These are phyloP conservation scores for Agrilus biguttatus DNA, from an alignment of 2,888 invertebrate species.

Conservation along the genomic window DNA sequence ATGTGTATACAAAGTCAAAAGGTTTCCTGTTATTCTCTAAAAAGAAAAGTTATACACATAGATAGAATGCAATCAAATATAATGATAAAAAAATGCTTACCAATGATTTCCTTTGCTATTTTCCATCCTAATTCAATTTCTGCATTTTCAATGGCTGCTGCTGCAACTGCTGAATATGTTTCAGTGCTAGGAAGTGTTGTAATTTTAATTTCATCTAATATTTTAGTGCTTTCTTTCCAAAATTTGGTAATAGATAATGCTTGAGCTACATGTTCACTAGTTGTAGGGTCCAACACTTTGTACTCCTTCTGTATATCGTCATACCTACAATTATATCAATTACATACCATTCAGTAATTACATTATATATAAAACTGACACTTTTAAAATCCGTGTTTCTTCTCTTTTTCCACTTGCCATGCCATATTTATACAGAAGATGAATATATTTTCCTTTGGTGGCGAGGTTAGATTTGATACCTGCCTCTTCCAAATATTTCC, in stretches of 20 bases:
- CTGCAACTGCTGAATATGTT: slow-evolving; percentile 38
- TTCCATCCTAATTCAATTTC: slow-evolving; percentile 44
- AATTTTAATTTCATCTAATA: slow-evolving; percentile 44
- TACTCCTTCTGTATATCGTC: slow-evolving; percentile 34
- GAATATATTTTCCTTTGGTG: slow-evolving; percentile 40
- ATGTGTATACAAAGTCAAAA: slow-evolving; percentile 8
- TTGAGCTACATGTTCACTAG: slow-evolving; percentile 44
- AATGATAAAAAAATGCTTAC: slow-evolving; percentile 7
- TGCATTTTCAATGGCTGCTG: slow-evolving; percentile 43
- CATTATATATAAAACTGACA: slow-evolving; percentile 23
- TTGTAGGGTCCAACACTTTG: slow-evolving; percentile 42
- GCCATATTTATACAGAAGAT: slow-evolving; percentile 33
- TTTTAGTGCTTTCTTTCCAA: slow-evolving; percentile 46
- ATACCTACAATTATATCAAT: slow-evolving; percentile 16
- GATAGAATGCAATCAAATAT: neutral
- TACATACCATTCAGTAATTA: slow-evolving; percentile 1
- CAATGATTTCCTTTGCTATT: slow-evolving; percentile 41
- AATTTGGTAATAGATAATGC: slow-evolving; percentile 48
- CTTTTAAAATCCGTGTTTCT: slow-evolving; percentile 38
- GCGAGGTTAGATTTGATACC: slow-evolving; percentile 40
- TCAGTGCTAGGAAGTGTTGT: slow-evolving; percentile 32
- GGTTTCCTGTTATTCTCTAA: slow-evolving; percentile 15
- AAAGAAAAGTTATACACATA: slow-evolving; percentile 4
- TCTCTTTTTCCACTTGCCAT: slow-evolving; percentile 30
- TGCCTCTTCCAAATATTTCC: slow-evolving; percentile 34